Conservation (phyloP, 2,113 vertebrate genomes). For the Ciconia stormi region DNA sequence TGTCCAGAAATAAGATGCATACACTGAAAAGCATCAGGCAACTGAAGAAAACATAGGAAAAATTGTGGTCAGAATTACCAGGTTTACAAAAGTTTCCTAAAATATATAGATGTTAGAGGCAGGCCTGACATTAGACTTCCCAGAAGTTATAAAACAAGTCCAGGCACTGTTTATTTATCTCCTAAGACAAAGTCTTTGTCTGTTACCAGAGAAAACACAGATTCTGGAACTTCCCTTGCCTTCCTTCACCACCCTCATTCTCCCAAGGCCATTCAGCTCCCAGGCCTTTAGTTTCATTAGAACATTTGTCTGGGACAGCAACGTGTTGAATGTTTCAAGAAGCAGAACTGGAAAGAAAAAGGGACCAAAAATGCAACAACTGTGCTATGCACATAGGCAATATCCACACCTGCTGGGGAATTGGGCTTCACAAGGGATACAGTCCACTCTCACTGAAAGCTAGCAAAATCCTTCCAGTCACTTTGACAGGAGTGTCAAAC, state of each 20-base stretch:
- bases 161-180: not conserved
- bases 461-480: not conserved
- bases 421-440: not conserved
- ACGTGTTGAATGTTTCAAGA: not conserved
- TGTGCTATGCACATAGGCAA: not conserved
- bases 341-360: not conserved
- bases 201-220: not conserved
- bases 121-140: not conserved
- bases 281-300: not conserved
- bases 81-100: not conserved
- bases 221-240: not conserved
- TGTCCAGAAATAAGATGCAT: not conserved
- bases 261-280: not conserved
- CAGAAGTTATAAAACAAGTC: not conserved
- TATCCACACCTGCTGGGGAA: not conserved
- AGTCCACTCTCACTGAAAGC: not conserved
- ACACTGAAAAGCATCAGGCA: not conserved
- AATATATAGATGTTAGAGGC: not conserved
- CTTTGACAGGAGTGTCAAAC: not conserved
- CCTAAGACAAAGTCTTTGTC: not conserved
- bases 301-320: not conserved
- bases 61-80: not conserved
- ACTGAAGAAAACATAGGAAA: not conserved
- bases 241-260: not conserved
- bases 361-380: not conserved